Evolutionary conservation across 2,888 invertebrate genomes (phyloP).

Genomic region (Proisotoma minuta): DNA sequence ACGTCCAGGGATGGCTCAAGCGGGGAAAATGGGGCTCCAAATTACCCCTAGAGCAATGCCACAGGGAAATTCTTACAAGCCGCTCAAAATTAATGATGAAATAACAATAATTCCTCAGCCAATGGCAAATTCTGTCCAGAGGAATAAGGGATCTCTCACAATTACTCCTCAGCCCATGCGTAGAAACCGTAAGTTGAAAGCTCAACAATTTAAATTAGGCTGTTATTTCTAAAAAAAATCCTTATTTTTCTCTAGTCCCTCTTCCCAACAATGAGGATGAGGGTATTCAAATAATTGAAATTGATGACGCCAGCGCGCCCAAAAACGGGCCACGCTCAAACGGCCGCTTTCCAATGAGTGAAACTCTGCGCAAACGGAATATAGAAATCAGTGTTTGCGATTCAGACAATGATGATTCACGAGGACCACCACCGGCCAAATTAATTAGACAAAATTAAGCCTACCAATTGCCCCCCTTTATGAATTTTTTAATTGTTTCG

Average conservation of each 20-base stretch:
- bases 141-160: constrained; percentile 46
- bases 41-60: constrained; percentile 31
- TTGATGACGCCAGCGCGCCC: constrained; percentile 44
- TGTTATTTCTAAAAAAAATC: background rate
- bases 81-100: constrained; percentile 81
- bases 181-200: constrained; percentile 28
- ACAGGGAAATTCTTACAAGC: constrained; percentile 57
- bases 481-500: too few species aligned
- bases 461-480: too few species aligned
- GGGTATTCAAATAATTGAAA: constrained; percentile 47
- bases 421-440: constrained; percentile 34
- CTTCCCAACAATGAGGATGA: constrained; percentile 33
- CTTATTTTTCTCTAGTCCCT: background rate
- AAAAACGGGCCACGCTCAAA: constrained; percentile 35
- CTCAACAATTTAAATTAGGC: background rate
- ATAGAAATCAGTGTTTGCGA: constrained; percentile 47
- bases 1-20: constrained; percentile 47
- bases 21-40: constrained; percentile 46
- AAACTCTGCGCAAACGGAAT: constrained; percentile 45
- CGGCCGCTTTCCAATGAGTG: constrained; percentile 41
- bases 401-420: constrained; percentile 41
- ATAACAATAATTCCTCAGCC: constrained; percentile 85
- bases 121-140: constrained; percentile 50
- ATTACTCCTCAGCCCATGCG: constrained; percentile 40
- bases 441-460: constrained; percentile 34